These are phyloP conservation scores for Carcharodon carcharias DNA, from an alignment of 2,797 vertebrate species.

Conservation along the genomic window DNA sequence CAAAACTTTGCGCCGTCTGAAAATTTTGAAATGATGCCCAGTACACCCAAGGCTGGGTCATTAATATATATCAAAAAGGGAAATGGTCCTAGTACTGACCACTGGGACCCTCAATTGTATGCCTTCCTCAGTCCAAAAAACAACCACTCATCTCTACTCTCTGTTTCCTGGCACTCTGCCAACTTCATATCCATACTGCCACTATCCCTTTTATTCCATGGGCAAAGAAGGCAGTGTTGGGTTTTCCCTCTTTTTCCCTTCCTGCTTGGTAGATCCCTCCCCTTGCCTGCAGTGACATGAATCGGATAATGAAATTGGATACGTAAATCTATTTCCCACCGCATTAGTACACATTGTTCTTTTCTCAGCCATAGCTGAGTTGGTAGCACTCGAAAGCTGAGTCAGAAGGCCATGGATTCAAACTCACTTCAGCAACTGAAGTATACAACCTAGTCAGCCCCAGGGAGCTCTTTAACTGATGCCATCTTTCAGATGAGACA, in stretches of 20 bases:
- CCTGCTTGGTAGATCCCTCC: neutral
- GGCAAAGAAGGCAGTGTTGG: neutral
- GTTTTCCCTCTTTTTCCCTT: neutral
- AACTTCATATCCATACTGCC: neutral
- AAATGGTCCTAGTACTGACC: neutral
- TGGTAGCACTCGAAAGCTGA: neutral
- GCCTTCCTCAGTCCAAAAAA: neutral
- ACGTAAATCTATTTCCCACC: neutral
- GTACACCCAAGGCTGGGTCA: too few species aligned
- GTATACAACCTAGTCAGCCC: neutral
- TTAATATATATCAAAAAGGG: neutral
- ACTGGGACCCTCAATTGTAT: neutral
- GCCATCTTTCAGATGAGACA: neutral
- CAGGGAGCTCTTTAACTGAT: neutral
- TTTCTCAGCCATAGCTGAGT: neutral
- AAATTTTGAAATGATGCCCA: too few species aligned
- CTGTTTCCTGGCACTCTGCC: neutral
- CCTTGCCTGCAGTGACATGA: neutral
- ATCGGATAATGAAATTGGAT: neutral
- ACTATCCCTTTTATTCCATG: too few species aligned
- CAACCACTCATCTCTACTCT: neutral
- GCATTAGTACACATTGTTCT: neutral
- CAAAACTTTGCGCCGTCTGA: too few species aligned
- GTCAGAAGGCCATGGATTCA: neutral
- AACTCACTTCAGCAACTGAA: neutral